Evolutionary conservation across 1,140 invertebrate genomes (phyloP).

Genomic region (Acromyrmex heyeri): DNA sequence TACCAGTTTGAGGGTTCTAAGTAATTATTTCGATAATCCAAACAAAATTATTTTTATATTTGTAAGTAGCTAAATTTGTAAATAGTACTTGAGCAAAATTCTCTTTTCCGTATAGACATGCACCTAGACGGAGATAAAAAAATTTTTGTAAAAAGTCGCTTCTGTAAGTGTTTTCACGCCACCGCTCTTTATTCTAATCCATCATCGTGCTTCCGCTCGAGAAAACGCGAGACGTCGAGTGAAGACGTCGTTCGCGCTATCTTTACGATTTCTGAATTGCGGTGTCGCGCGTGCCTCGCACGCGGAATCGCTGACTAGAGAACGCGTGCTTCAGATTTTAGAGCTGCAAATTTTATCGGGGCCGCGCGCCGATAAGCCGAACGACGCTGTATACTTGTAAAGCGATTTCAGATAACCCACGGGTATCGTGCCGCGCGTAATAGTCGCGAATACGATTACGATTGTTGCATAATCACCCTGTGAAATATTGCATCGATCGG

Average conservation of each 20-base stretch:
- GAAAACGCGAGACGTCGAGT: not conserved
- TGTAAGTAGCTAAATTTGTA: no score
- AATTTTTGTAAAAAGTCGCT: not conserved
- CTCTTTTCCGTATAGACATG: no score
- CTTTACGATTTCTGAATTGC: constrained; percentile 54
- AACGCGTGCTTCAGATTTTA: constrained; percentile 37
- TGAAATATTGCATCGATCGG: constrained; percentile 54
- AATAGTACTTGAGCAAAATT: no score
- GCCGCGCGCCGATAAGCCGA: constrained; percentile 42
- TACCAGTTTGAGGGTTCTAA: no score
- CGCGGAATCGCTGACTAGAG: constrained; percentile 30
- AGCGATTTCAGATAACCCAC: constrained; percentile 57
- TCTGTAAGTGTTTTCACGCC: not conserved
- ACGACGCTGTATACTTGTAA: constrained; percentile 56
- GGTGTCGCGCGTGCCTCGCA: constrained; percentile 6
- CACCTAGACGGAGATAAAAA: not conserved
- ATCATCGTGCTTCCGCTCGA: constrained; percentile 14
- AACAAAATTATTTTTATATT: no score
- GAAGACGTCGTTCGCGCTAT: constrained; percentile 23
- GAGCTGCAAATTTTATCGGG: constrained; percentile 54
- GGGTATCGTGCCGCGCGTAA: constrained; percentile 39
- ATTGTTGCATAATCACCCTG: constrained; percentile 53
- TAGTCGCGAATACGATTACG: constrained; percentile 45
- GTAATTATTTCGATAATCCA: no score
- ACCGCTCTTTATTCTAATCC: constrained; percentile 32